These are phyloP conservation scores for Leptothorax acervorum DNA, from an alignment of 2,888 invertebrate species.

Conservation along the genomic window DNA sequence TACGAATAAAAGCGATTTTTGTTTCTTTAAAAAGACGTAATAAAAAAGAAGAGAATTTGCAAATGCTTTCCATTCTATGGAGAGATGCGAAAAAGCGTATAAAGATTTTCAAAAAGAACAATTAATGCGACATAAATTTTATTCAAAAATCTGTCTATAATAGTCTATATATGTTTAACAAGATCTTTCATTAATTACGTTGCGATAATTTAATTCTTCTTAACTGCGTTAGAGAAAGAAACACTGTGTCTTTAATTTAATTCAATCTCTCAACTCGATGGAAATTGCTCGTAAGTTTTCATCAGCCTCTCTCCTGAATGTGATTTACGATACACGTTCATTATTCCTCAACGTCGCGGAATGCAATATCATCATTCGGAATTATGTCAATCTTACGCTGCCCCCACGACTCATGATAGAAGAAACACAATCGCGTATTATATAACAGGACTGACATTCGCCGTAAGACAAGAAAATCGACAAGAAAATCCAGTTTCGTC, in stretches of 20 bases:
- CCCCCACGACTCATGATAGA: background rate
- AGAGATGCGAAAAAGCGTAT: background rate
- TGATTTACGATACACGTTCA: background rate
- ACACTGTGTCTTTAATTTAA: background rate
- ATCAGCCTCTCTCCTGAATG: background rate
- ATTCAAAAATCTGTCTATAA: background rate
- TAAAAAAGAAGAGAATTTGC: background rate
- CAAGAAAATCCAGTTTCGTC: conserved; percentile 29
- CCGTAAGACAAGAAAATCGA: background rate
- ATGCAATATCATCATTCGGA: conserved; percentile 6
- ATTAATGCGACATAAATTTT: background rate
- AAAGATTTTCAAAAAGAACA: background rate
- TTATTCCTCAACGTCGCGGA: background rate
- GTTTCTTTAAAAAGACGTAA: no score
- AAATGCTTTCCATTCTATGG: background rate
- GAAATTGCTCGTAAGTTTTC: conserved; percentile 7
- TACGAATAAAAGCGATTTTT: no score
- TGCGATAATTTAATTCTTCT: background rate
- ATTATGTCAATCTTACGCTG: conserved; percentile 6
- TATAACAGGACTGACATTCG: conserved; percentile 12
- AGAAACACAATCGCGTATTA: conserved; percentile 17
- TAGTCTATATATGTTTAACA: background rate
- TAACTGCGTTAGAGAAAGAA: background rate
- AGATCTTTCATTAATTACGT: conserved; percentile 1
- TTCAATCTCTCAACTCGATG: background rate